A percentile compares a stretch with the other conserved stretches of the same genome.
phyloP scores from a whole-genome alignment of 2,113 vertebrate genomes.

The Uria lomvia region DNA sequence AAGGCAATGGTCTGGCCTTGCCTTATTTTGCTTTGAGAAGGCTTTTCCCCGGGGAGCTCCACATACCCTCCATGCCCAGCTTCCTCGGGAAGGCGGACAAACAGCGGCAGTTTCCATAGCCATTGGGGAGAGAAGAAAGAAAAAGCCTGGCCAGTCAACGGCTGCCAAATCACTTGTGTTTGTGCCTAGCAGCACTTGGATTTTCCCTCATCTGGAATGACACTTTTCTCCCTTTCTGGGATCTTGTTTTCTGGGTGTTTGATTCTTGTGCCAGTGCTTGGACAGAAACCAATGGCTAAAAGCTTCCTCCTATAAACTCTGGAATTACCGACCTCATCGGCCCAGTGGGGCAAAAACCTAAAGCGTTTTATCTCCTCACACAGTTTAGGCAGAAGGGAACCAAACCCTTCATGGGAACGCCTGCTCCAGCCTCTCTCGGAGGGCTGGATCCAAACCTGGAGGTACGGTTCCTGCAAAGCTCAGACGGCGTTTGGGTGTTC shows the following conservation, averaged over 20 bases:
- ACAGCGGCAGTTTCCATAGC: not conserved
- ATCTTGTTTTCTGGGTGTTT: slow-evolving; percentile 17
- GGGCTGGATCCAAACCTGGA: not conserved
- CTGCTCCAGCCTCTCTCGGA: not conserved
- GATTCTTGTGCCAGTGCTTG: slow-evolving; percentile 29
- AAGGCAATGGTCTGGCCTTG: not conserved
- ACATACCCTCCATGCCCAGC: not conserved
- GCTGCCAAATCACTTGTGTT: slow-evolving; percentile 36
- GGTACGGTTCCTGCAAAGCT: rapidly evolving
- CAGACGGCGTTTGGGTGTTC: not conserved
- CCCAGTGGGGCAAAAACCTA: not conserved
- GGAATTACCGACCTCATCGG: not conserved
- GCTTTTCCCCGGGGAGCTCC: not conserved
- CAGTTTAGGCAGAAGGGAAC: not conserved
- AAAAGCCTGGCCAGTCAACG: not conserved
- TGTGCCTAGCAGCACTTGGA: not conserved
- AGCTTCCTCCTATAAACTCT: not conserved
- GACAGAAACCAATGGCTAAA: slow-evolving; percentile 10
- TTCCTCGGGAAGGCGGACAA: not conserved
- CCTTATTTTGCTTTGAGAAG: not conserved
- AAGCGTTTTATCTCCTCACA: not conserved
- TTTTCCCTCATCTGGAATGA: slow-evolving; percentile 39
- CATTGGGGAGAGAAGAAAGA: not conserved
- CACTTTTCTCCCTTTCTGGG: not conserved
- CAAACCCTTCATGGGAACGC: not conserved